A percentile compares a stretch with the other conserved stretches of the same genome.
Conservation (phyloP, 2,888 invertebrate species). For the Euphydryas editha region DNA sequence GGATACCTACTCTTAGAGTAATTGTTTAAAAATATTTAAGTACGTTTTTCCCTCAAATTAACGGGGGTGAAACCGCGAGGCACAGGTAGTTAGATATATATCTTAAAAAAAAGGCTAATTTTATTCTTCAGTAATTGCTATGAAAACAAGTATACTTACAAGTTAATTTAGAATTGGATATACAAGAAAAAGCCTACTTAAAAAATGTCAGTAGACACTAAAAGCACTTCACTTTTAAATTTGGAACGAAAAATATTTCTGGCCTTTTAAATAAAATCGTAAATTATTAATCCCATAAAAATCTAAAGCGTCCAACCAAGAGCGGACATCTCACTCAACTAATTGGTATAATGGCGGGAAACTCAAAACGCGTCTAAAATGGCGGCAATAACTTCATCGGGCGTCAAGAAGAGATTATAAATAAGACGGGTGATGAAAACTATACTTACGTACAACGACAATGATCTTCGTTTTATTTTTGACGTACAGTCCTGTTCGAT, state of each 20-base stretch:
- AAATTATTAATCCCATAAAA: conserved; percentile 67
- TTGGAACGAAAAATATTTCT: conserved; percentile 5
- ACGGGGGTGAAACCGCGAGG: too few species aligned
- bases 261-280: conserved; percentile 41
- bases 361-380: conserved; percentile 69
- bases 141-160: neutral
- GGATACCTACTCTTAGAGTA: too few species aligned
- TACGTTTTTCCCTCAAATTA: too few species aligned
- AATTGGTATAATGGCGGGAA: conserved; percentile 80
- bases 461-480: conserved; percentile 74
- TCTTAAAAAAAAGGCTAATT: too few species aligned
- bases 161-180: neutral
- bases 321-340: conserved; percentile 83
- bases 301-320: conserved; percentile 65
- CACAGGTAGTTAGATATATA: too few species aligned
- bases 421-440: conserved; percentile 78
- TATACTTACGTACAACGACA: conserved; percentile 75
- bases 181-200: neutral
- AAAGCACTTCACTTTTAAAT: conserved; percentile 4
- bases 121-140: too few species aligned
- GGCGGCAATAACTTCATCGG: conserved; percentile 75
- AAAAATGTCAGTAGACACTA: neutral
- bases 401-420: conserved; percentile 75
- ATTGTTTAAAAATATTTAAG: too few species aligned
- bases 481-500: conserved; percentile 42